Conservation (phyloP, 1,140 invertebrate genomes). For the Drosophila setifemur region DNA sequence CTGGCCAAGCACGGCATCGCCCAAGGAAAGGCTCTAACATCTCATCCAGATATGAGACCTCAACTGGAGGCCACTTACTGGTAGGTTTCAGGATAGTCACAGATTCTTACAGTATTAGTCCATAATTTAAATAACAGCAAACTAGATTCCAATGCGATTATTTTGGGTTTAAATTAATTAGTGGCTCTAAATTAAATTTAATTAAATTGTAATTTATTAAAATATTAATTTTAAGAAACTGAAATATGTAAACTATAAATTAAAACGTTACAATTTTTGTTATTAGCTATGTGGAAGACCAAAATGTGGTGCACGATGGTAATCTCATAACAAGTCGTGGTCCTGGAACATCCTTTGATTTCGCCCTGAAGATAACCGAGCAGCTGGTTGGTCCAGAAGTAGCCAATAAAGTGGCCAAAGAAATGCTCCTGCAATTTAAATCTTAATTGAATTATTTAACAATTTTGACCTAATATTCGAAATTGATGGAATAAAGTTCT, state of each 20-base stretch:
- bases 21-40: slow-evolving; percentile 92
- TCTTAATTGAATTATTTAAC: background rate
- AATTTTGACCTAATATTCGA: background rate
- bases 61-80: slow-evolving; percentile 86
- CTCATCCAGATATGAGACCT: slow-evolving; percentile 93
- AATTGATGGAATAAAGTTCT: no score
- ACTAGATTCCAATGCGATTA: no score
- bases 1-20: slow-evolving; percentile 94
- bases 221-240: no score
- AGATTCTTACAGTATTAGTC: no score
- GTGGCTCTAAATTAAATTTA: no score
- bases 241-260: no score
- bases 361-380: slow-evolving; percentile 93
- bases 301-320: slow-evolving; percentile 91
- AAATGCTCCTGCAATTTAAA: slow-evolving; percentile 85
- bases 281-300: slow-evolving; percentile 86
- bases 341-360: slow-evolving; percentile 96
- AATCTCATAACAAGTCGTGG: slow-evolving; percentile 95
- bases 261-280: no score
- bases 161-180: no score
- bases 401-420: slow-evolving; percentile 87
- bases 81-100: slow-evolving; percentile 13
- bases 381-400: slow-evolving; percentile 89
- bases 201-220: no score
- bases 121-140: no score